Base-by-base conservation (phyloP, 2,797 vertebrate species). In the Danio choprae region DNA sequence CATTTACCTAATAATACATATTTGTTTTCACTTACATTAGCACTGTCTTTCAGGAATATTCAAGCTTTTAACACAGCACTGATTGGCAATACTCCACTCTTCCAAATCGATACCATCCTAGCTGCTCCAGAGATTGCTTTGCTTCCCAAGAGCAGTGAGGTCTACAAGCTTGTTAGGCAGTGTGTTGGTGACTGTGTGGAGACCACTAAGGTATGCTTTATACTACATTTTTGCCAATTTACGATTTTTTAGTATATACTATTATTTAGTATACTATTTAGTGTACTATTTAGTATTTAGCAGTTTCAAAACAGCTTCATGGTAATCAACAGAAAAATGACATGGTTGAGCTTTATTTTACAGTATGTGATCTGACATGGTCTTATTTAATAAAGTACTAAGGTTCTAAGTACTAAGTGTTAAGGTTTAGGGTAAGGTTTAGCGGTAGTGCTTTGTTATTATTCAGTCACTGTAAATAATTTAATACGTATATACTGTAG, bases 41-140 rank as follows among this genome's bases (percentile, higher is more conserved):
- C 22, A 7, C 59, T 74, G 9, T 29, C 55, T 59, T 74, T 74
- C 15, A 99, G 98, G 90, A 99, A 95, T 87, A 87, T 97, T 53
- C 94, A 95, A 70, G 74, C 89, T 76, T 97, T 98, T 82, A 96
- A 95, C 81, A 36, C 53, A 0, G 73, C 91, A 0, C 48, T 98
- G 82, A 88, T 95, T 81, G 94, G 94, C 56, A 85, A 79, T 6
- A 86, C 86, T 0, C 91, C 95, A 36, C 88, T 97, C 40, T 96
- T 99, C 86, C 94, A 96, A 94, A 86, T 92, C 59, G 94, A 97
- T 83, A 93, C 92, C 60, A 89, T 96, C 77, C 84, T 98, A 56
- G 96, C 95, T 4, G 93, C 90, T 4, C 93, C 96, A 0, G 94
- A 96, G 80, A 95, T 98, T 85, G 91, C 94, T 63, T 88, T 98